phyloP scores from a whole-genome alignment of 2,797 vertebrate genomes.

The Tokudaia tokunoshimensis region DNA sequence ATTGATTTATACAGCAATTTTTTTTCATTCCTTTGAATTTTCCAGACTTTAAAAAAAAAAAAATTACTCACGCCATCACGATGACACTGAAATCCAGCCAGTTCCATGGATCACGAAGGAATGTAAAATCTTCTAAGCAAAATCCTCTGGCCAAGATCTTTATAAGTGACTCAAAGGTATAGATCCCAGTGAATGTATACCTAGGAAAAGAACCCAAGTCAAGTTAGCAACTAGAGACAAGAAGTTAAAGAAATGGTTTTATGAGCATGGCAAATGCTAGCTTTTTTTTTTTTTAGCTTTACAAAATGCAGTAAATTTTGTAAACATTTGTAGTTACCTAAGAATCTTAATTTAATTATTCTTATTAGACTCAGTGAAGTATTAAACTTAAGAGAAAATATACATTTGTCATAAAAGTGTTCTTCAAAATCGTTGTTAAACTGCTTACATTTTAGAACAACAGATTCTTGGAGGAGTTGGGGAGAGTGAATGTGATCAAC shows the following conservation, averaged over 20 bases:
- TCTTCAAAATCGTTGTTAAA: neutral
- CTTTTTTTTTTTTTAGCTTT: neutral
- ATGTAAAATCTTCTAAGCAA: constrained; percentile 97
- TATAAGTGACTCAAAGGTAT: constrained; percentile 97
- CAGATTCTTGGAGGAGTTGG: neutral
- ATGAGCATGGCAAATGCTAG: neutral
- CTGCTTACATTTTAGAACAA: constrained; percentile 23
- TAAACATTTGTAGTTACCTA: neutral
- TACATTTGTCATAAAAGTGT: neutral
- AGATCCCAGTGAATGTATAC: constrained; percentile 98
- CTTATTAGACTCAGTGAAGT: neutral
- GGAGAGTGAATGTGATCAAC: neutral
- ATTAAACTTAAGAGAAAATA: constrained; percentile 32
- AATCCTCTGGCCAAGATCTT: constrained; percentile 98
- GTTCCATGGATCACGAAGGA: constrained; percentile 98
- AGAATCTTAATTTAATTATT: constrained; percentile 39
- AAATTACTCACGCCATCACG: constrained; percentile 97
- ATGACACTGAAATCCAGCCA: constrained; percentile 99
- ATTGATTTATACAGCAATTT: constrained; percentile 69
- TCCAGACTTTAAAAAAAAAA: constrained; percentile 48
- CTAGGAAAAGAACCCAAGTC: constrained; percentile 86
- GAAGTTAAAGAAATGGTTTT: neutral
- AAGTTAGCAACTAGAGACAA: constrained; percentile 57
- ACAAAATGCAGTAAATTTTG: neutral
- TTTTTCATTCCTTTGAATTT: constrained; percentile 81